Evolutionary conservation across 2,888 invertebrate genomes (phyloP).

Genomic region (Bombyx huttoni): DNA sequence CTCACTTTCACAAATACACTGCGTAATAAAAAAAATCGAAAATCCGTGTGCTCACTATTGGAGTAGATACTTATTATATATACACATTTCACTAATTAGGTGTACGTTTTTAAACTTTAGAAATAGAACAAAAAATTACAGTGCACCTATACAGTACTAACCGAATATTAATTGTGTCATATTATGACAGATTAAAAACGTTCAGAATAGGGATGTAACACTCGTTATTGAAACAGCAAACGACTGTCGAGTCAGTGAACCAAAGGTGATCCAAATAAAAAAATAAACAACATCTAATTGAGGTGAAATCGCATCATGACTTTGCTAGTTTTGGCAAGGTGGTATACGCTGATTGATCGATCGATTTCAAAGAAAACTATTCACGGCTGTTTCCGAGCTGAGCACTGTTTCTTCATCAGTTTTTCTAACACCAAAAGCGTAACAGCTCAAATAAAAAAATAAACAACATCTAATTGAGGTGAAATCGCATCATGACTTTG

Average conservation of each 20-base stretch:
- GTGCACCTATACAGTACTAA: background rate
- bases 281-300: slow-evolving; percentile 6
- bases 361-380: background rate
- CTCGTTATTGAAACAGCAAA: background rate
- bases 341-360: background rate
- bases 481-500: background rate
- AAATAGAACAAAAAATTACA: background rate
- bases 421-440: slow-evolving; percentile 14
- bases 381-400: no score
- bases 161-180: background rate
- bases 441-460: slow-evolving; percentile 10
- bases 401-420: no score
- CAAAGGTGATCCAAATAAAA: slow-evolving; percentile 9
- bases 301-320: background rate
- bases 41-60: no score
- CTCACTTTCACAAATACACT: no score
- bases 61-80: no score
- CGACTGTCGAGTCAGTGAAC: slow-evolving; percentile 11
- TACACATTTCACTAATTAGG: no score
- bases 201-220: background rate
- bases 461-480: slow-evolving; percentile 5
- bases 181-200: background rate
- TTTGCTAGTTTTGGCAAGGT: background rate
- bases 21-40: no score
- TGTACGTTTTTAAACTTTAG: background rate